Evolutionary conservation across 2,113 vertebrate genomes (phyloP).

Genomic region (Bujurquina vittata): DNA sequence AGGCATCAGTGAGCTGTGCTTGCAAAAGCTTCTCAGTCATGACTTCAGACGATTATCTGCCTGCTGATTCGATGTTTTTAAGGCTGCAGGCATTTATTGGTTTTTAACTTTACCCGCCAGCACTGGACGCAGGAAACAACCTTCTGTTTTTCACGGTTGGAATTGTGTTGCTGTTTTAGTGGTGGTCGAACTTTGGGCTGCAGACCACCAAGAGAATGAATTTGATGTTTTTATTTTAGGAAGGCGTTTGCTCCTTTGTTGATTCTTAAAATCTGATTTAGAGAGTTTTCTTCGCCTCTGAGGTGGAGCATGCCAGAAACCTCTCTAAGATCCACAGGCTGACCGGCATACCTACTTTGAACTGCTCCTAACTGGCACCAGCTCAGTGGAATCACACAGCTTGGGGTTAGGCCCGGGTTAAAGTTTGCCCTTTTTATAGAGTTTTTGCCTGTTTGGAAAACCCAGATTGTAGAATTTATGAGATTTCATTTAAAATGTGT

Average conservation of each 20-base stretch:
- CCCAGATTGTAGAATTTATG: background rate
- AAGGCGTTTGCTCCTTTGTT: background rate
- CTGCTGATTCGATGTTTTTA: background rate
- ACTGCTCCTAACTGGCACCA: too few species aligned
- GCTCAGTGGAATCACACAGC: too few species aligned
- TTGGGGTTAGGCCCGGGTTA: too few species aligned
- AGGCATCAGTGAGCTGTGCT: slow-evolving; percentile 64
- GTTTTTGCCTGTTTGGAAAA: background rate
- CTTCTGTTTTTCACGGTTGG: background rate
- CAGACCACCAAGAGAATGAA: background rate
- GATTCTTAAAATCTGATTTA: background rate
- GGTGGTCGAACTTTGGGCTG: background rate
- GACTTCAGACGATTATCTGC: background rate
- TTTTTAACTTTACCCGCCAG: background rate
- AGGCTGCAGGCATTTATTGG: background rate
- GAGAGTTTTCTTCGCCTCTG: background rate
- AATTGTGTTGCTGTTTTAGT: background rate
- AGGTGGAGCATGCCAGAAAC: background rate
- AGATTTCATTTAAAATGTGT: background rate
- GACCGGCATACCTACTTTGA: background rate
- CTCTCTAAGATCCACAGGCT: background rate
- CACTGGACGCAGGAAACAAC: background rate
- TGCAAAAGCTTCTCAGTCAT: background rate
- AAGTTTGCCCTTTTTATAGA: background rate
- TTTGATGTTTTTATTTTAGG: background rate